Evolutionary conservation across 2,113 vertebrate species (phyloP), one percentile per base, ranked within the genome.

Genomic region (Vimba vimba): DNA sequence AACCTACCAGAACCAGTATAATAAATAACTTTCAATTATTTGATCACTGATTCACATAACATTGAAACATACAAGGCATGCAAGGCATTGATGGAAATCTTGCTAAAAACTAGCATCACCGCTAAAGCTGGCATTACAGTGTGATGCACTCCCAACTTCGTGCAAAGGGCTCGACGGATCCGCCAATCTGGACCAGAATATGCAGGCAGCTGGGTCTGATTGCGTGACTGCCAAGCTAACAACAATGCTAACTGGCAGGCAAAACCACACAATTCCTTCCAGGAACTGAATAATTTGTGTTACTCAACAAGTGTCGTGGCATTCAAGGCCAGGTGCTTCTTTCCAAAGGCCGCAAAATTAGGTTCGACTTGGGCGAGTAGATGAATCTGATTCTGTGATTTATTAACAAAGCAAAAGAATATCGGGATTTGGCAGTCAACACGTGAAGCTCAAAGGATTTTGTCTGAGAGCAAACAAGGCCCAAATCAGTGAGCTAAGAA

Each of bases 171-270:
- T 25, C 8, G 30, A 60, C 2, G 66, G 62, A 73, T 27, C 8
- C 50, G 2, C 15, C 47, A 33, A 30, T 75, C 30, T 82, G 79
- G 59, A 81, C 19, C 15, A 57, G 3, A 82, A 50, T 9, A 36
- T 23, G 60, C 39, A 81, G 79, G 79, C 79, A 81, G 79, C 59
- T 81, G 59, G 79, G 79, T 64, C 59, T 64, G n/a, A 81, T 21
- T 62, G 39, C n/a, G n/a, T 64, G 59, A 80, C 64, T 80, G 59
- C 79, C 79, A 81, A 64, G 79, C 79, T 55, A 68, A 68, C 43
- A 82, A 82, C 80, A 82, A 82, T 68, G 45, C 80, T 81, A 82
- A 69, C 62, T 82, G 79, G 79, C 79, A 81, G 79, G 39, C 39
- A 69, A 11, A 36, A 50, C 27, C 19, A 2, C 64, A 52, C 17